These are phyloP conservation scores for Pagrus major DNA, from an alignment of 2,113 vertebrate genomes.

Conservation along the genomic window DNA sequence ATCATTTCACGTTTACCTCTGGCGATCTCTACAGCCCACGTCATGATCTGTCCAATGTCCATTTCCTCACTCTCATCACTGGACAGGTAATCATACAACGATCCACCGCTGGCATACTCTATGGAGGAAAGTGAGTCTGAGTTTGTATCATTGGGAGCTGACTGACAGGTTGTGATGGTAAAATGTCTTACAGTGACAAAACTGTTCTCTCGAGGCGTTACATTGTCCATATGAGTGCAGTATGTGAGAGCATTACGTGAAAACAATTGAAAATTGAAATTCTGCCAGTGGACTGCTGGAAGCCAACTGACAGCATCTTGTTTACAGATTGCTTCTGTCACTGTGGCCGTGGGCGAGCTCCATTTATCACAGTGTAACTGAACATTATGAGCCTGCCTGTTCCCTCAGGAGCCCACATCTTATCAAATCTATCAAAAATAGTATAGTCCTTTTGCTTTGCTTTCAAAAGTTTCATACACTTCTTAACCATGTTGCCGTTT, in stretches of 20 bases:
- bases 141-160: background rate
- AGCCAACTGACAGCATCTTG: constrained; percentile 18
- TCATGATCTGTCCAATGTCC: constrained; percentile 98
- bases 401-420: background rate
- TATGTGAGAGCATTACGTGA: constrained; percentile 12
- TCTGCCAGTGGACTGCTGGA: background rate
- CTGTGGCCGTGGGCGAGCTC: constrained; percentile 28
- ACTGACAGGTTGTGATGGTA: background rate
- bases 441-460: constrained; percentile 1
- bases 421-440: constrained; percentile 21
- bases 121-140: constrained; percentile 38
- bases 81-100: constrained; percentile 96
- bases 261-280: constrained; percentile 36
- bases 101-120: constrained; percentile 96
- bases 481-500: constrained; percentile 1
- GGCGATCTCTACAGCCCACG: constrained; percentile 96
- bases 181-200: constrained; percentile 4
- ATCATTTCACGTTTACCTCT: constrained; percentile 87
- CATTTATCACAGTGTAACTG: constrained; percentile 39
- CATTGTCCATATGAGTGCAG: constrained; percentile 19
- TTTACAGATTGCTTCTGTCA: constrained; percentile 42
- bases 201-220: constrained; percentile 5
- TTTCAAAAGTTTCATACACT: constrained; percentile 29
- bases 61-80: constrained; percentile 95
- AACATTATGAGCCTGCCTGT: constrained; percentile 20